Base-by-base conservation (phyloP, 2,888 invertebrate species). In the Andrena marginata region DNA sequence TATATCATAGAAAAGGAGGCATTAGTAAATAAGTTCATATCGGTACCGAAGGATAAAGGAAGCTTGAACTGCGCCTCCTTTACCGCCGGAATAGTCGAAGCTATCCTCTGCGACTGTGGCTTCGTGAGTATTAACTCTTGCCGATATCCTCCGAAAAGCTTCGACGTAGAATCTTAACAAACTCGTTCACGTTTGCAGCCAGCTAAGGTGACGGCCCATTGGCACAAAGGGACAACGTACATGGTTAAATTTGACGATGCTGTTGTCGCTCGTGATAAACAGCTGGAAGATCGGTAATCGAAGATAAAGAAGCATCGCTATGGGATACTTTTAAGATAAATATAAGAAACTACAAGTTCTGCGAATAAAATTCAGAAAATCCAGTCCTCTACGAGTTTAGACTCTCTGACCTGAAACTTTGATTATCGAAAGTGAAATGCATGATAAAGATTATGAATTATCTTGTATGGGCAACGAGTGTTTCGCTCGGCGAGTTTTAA, bases 151-250 rank as follows among this genome's bases (percentile, higher is more conserved):
- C 8, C 23, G 16, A 10, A 3, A 23, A 64, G 20, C 54, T 23
- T 16, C 35, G 1, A 42, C 42, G 4, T 1, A 4, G 16, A 42
- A 42, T 16, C 42, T 16, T 16, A 42, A 13, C 10, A 48, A 31
- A 13, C 31, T 29, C 20, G 1, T 67, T 68, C 62, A 1, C 29
- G 10, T 69, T 88, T 89, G 33, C 69, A 99, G 99, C 97, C 99
- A 2, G 98, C 99, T 59, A 99, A 99, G 95, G 99, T 99, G 7
- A 97, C 99, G 0, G 99, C 99, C 0, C 99, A 99, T 94, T 99
- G 99, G 99, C 99, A 99, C 94, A 99, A 99, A 94, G 99, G 99
- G 56, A 99, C 99, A 8, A 99, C 99, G 0, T 99, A 99, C 93
- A 99, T 99, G 98, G 98, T 99, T 8, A 98, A 99, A 94, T 99